phyloP scores from a whole-genome alignment of 2,888 invertebrate species.

The Aelia acuminata region DNA sequence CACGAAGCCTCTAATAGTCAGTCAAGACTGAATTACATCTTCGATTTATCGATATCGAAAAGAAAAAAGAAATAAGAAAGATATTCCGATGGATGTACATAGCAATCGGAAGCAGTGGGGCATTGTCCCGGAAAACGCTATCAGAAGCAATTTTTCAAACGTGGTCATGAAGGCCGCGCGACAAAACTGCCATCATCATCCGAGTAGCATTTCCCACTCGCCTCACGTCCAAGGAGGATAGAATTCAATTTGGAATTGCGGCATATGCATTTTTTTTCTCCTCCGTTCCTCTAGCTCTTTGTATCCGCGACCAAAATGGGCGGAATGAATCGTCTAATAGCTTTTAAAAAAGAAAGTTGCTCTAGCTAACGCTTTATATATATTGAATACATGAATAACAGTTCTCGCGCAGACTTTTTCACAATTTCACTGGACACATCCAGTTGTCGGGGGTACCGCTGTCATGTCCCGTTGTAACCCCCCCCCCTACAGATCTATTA shows the following conservation, averaged over 20 bases:
- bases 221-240: neutral
- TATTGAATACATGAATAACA: slow-evolving; percentile 29
- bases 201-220: neutral
- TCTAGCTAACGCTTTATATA: neutral
- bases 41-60: neutral
- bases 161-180: neutral
- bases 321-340: neutral
- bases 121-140: neutral
- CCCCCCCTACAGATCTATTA: neutral
- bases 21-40: no score
- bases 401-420: neutral
- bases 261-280: slow-evolving; percentile 12
- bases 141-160: neutral
- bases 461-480: neutral
- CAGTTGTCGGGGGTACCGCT: neutral
- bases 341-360: neutral
- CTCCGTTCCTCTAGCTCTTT: neutral
- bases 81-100: neutral
- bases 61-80: no score
- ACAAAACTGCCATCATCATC: neutral
- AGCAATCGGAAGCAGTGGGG: neutral
- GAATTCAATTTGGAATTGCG: neutral
- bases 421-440: neutral
- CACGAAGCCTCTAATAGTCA: no score
- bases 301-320: neutral